phyloP scores from a whole-genome alignment of 2,888 invertebrate species.

The Graphium colonna region DNA sequence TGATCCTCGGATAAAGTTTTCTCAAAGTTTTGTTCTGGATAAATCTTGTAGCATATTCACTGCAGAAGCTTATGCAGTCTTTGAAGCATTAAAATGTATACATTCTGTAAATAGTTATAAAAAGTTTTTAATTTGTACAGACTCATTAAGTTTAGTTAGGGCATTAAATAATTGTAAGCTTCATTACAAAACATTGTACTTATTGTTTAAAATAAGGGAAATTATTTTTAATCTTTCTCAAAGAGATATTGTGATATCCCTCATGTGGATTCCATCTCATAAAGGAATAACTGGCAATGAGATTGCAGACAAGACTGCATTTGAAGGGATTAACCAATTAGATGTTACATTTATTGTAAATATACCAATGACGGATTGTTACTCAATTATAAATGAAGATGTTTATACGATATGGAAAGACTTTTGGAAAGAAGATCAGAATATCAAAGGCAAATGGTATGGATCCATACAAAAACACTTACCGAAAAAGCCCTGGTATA shows the following conservation, averaged over 20 bases:
- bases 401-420: not conserved
- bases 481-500: slow-evolving; percentile 12
- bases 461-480: slow-evolving; percentile 5
- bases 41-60: not conserved
- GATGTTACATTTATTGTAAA: not conserved
- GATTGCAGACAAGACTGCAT: no score
- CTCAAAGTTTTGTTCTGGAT: no score
- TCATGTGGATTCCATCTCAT: slow-evolving; percentile 1
- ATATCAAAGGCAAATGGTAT: slow-evolving; percentile 17
- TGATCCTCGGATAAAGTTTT: not conserved
- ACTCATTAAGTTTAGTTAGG: not conserved
- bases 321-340: no score
- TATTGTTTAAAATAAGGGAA: not conserved
- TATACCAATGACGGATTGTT: no score
- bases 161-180: not conserved
- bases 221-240: not conserved
- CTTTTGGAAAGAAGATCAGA: not conserved
- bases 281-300: no score
- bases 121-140: not conserved
- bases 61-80: not conserved
- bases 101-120: no score
- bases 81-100: not conserved
- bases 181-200: not conserved
- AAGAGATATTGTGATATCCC: not conserved
- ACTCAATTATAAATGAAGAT: no score